A percentile compares a stretch with the other conserved stretches of the same genome.
phyloP scores from a whole-genome alignment of 2,113 vertebrate genomes.

The Amblyornis subalaris region DNA sequence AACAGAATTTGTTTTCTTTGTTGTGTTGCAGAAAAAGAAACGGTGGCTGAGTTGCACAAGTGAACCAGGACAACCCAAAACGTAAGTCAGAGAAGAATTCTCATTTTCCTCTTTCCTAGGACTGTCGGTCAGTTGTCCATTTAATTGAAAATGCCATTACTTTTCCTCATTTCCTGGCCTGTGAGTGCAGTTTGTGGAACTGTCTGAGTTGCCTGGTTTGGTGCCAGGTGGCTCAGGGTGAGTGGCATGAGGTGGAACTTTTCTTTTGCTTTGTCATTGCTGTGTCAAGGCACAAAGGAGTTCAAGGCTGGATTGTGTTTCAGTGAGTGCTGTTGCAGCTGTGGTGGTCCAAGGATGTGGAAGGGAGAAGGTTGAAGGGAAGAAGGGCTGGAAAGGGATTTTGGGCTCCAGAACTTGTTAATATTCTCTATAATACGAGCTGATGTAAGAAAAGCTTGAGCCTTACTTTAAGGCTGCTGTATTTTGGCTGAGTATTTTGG shows the following conservation, averaged over 20 bases:
- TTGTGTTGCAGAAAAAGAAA: slow-evolving; percentile 41
- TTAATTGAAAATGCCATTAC: background rate
- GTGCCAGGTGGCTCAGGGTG: background rate
- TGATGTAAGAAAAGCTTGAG: background rate
- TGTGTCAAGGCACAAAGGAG: background rate
- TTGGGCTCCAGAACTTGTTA: background rate
- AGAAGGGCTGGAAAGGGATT: background rate
- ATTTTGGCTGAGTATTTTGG: background rate
- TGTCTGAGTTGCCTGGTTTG: background rate
- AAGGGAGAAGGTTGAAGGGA: background rate
- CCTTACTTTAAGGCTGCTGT: background rate
- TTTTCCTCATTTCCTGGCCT: background rate
- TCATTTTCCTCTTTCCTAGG: background rate
- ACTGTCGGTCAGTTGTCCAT: fast-evolving
- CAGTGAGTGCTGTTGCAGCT: background rate
- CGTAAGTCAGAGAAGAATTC: slow-evolving; percentile 12
- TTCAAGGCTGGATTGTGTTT: background rate
- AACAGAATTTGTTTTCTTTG: background rate
- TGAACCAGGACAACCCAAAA: background rate
- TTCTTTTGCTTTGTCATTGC: background rate
- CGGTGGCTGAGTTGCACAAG: background rate
- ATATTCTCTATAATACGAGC: fast-evolving
- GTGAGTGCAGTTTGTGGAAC: background rate
- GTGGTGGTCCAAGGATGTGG: background rate
- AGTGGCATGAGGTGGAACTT: background rate